Percentiles rank a stretch among this genome's conserved stretches.
These are phyloP conservation scores for Ramphastos sulfuratus DNA, from an alignment of 2,113 vertebrate genomes.

Conservation along the genomic window DNA sequence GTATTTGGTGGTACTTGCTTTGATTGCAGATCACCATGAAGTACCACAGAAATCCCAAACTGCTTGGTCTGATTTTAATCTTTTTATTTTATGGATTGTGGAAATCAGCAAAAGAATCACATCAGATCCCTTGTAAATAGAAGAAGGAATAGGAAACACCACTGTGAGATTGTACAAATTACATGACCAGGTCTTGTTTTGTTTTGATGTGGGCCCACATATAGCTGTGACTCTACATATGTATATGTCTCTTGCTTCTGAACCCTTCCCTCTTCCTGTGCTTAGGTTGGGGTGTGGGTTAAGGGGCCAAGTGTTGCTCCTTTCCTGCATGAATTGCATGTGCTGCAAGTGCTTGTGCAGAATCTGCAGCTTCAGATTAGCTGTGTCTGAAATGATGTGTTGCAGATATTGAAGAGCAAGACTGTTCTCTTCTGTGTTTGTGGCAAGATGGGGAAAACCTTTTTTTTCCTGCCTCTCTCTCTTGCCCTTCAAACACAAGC, in stretches of 20 bases:
- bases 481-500: background rate
- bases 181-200: background rate
- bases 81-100: background rate
- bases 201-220: background rate
- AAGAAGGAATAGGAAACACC: background rate
- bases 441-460: background rate
- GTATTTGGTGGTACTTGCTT: background rate
- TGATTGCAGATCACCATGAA: background rate
- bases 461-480: background rate
- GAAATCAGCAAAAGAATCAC: background rate
- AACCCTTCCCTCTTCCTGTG: background rate
- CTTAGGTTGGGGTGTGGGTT: background rate
- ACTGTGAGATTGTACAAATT: background rate
- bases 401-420: background rate
- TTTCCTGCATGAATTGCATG: background rate
- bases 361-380: background rate
- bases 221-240: background rate
- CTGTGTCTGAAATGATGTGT: background rate
- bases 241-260: background rate
- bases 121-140: background rate
- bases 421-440: background rate
- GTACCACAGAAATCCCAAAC: background rate
- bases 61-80: background rate
- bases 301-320: background rate
- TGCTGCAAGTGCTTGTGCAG: background rate